Percentiles rank a stretch among this genome's conserved stretches.
Evolutionary conservation across 1,140 invertebrate species (phyloP).

Genomic region (Drosophila pseudoananassae): DNA sequence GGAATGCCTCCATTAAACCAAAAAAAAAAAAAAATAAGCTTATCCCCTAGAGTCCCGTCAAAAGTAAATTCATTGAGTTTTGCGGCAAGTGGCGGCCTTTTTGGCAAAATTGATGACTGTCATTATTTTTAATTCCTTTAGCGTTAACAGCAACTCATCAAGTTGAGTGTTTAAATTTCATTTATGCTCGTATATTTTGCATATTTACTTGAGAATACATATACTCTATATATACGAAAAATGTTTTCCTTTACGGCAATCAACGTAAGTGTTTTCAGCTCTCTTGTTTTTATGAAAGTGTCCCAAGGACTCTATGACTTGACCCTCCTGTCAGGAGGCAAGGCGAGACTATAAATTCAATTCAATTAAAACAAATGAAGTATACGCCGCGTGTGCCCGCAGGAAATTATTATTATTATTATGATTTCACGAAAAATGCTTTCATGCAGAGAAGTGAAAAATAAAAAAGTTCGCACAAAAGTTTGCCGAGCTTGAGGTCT

Average conservation of each 20-base stretch:
- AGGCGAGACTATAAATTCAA: slow-evolving; percentile 52
- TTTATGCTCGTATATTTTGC: slow-evolving; percentile 56
- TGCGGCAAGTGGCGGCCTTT: slow-evolving; percentile 15
- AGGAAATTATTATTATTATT: slow-evolving; percentile 40
- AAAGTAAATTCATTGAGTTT: slow-evolving; percentile 28
- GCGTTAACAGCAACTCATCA: slow-evolving; percentile 78
- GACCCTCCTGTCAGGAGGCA: slow-evolving; percentile 19
- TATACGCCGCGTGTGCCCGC: slow-evolving; percentile 36
- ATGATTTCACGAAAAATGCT: slow-evolving; percentile 43
- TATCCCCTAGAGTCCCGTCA: slow-evolving; percentile 1
- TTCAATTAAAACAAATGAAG: slow-evolving; percentile 64
- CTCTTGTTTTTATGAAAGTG: slow-evolving; percentile 10
- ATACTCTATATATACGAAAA: slow-evolving; percentile 1
- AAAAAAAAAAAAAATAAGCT: background rate
- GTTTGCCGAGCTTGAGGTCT: slow-evolving; percentile 24
- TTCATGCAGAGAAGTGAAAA: background rate
- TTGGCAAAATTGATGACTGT: slow-evolving; percentile 63
- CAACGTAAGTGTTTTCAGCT: slow-evolving; percentile 60
- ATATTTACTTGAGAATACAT: slow-evolving; percentile 30
- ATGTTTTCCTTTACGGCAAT: slow-evolving; percentile 51
- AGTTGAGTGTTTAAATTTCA: slow-evolving; percentile 77
- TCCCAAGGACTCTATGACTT: slow-evolving; percentile 27
- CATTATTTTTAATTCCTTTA: slow-evolving; percentile 77
- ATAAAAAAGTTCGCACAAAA: slow-evolving; percentile 22
- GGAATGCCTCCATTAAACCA: slow-evolving; percentile 16